Evolutionary conservation across 2,113 vertebrate species (phyloP), one percentile per base, ranked within the genome.

Genomic region (Gulo gulo): DNA sequence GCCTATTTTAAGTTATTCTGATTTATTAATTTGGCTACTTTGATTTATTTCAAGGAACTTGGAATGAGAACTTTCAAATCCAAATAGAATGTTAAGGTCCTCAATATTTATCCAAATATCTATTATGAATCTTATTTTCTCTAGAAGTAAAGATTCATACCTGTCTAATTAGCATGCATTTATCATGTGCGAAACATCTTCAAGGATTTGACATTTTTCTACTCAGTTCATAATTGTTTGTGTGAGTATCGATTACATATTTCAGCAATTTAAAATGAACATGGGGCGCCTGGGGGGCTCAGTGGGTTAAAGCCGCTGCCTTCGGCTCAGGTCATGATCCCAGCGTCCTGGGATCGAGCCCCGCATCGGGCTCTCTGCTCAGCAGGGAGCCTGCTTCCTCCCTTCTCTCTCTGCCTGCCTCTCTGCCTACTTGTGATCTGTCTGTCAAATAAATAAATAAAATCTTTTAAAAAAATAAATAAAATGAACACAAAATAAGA

Each of bases 261-360:
- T 98, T 99, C 97, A 98, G 98, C 98, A 98, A 98, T 98, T 98
- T 98, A 98, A 80, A 97, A 96, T 97, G 69, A 98, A 98, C 97
- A 98, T 98, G 39, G 39, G 39, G 39, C 39, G 2, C 39, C 39
- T 39, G 39, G 39, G 39, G 2, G 39, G 39, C 39, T 39, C 39
- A 39, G 39, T 39, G 39, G 39, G 39, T 39, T 39, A 39, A 39
- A 39, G 39, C 39, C 39, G 39, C 39, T 39, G 39, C 39, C 39
- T 39, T 39, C 39, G 39, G 39, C 39, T 39, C 39, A 39, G 39
- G 39, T 39, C 39, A 39, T 39, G 39, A 39, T 39, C 39, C 39
- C 39, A 39, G 39, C 39, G 4, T 39, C 39, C 39, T 39, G 39
- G 39, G 4, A 39, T 39, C 39, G 39, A 39, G 39, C 39, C 39